These are phyloP conservation scores for Argyresthia albistria DNA, from an alignment of 2,888 invertebrate genomes.

Conservation along the genomic window DNA sequence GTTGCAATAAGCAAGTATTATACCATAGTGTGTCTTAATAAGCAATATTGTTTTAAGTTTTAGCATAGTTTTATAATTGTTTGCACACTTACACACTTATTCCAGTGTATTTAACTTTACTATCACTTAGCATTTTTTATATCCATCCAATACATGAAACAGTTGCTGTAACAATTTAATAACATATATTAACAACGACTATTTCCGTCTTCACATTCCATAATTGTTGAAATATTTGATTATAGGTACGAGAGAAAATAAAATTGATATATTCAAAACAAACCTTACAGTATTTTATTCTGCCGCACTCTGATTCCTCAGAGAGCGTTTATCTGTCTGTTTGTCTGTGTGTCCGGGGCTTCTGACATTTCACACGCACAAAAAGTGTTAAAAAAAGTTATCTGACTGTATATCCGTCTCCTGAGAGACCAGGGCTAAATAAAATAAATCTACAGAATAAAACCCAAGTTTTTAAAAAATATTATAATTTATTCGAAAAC, in stretches of 20 bases:
- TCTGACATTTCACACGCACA: too few relatives aligned
- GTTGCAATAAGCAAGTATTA: slow-evolving; percentile 37
- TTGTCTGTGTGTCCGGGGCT: too few relatives aligned
- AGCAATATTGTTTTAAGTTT: slow-evolving; percentile 35
- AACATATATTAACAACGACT: slow-evolving; percentile 33
- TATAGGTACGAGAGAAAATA: slow-evolving; percentile 54
- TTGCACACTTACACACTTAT: background rate
- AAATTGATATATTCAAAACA: slow-evolving; percentile 40
- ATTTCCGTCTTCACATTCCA: slow-evolving; percentile 59
- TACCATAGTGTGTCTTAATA: slow-evolving; percentile 2
- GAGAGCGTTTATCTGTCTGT: too few relatives aligned
- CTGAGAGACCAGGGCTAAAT: too few relatives aligned
- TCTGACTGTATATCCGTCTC: too few relatives aligned
- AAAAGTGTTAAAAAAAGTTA: too few relatives aligned
- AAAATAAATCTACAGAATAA: background rate
- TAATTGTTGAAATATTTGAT: slow-evolving; percentile 35
- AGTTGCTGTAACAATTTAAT: slow-evolving; percentile 31
- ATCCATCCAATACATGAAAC: slow-evolving; percentile 6
- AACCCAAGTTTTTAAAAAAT: slow-evolving; percentile 34
- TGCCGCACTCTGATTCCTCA: background rate
- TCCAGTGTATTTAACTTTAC: background rate
- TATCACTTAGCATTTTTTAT: slow-evolving; percentile 1
- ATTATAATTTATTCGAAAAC: slow-evolving; percentile 44
- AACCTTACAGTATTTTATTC: slow-evolving; percentile 6
- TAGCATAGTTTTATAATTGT: background rate